Percentiles rank a stretch among this genome's conserved stretches.
These are phyloP conservation scores for Papilio machaon DNA, from an alignment of 1,140 invertebrate genomes.

Conservation along the genomic window DNA sequence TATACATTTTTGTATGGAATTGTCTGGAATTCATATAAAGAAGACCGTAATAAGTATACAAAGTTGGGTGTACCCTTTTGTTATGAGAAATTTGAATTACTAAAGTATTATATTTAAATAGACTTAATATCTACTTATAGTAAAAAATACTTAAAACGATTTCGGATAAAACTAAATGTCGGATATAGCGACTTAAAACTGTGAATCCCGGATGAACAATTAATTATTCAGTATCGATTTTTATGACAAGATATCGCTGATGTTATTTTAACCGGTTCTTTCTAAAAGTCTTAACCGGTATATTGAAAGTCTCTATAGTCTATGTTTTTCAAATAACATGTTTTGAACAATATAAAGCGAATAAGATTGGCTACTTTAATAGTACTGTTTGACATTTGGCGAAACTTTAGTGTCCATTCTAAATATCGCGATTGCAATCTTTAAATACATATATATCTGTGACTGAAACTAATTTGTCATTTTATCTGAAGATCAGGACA, in stretches of 20 bases:
- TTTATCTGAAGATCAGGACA: background rate
- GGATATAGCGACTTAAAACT: no score
- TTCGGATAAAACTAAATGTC: no score
- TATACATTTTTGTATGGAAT: background rate
- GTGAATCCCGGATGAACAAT: no score
- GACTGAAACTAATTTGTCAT: background rate
- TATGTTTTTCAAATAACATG: background rate
- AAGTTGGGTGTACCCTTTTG: background rate
- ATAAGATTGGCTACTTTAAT: background rate
- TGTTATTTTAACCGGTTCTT: no score
- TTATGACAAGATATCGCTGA: no score
- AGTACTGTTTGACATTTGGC: background rate
- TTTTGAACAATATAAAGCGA: background rate
- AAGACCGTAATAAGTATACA: background rate
- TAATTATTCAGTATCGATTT: no score
- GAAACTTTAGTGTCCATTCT: background rate
- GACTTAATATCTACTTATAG: no score
- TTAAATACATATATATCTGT: background rate
- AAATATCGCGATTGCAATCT: constrained; percentile 11
- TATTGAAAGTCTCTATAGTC: background rate
- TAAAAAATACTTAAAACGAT: no score
- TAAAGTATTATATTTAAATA: no score
- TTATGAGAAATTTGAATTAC: background rate
- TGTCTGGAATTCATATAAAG: background rate
- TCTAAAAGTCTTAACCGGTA: no score